Base-by-base conservation (phyloP, 2,113 vertebrate genomes). In the Diadophis punctatus region DNA sequence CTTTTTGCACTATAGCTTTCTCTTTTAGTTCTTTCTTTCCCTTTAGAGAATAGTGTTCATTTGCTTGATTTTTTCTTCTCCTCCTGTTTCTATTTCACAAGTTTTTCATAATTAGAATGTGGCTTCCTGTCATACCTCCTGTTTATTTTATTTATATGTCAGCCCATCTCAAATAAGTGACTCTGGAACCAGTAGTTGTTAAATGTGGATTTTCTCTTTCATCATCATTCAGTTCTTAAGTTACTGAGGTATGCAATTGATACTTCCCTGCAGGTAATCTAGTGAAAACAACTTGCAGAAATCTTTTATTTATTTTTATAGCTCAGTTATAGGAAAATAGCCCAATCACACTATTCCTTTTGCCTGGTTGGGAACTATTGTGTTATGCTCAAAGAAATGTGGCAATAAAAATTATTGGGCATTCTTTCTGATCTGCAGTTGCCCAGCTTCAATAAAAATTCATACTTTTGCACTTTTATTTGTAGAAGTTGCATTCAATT, bases 401-500 rank as follows among this genome's bases (percentile, higher is more conserved):
- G 34, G 51, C 34, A 43, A 7, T 16, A 27, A 25, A 90, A 22
- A 53, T 27, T 51, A 18, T 7, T 90, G 16, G 3, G 30, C 30
- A 12, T 23, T 46, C 34, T 25, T 22, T 10, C 20, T 49, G 11
- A 10, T 90, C 27, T 86, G 27, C 43, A 91, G 27, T 51, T 87
- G 9, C 55, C 46, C n/a, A 18, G 2, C 85, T 39, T 86, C 53
- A 49, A 22, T 30, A 20, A 49, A 86, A 49, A 46, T 16, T 22
- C 8, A 60, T 51, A 8, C 84, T 25, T 27, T 53, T 93, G 27
- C 91, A 22, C 58, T 93, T 87, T 93, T 92, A 93, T 86, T 96
- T 91, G 95, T 95, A 97, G 95, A 92, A 95, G 95, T 96, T 95
- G 93, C 94, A 84, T 55, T 48, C 63, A 86, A 0, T 1, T 89